Conservation (phyloP, 2,113 vertebrate species). For the Zosterops hypoxanthus region DNA sequence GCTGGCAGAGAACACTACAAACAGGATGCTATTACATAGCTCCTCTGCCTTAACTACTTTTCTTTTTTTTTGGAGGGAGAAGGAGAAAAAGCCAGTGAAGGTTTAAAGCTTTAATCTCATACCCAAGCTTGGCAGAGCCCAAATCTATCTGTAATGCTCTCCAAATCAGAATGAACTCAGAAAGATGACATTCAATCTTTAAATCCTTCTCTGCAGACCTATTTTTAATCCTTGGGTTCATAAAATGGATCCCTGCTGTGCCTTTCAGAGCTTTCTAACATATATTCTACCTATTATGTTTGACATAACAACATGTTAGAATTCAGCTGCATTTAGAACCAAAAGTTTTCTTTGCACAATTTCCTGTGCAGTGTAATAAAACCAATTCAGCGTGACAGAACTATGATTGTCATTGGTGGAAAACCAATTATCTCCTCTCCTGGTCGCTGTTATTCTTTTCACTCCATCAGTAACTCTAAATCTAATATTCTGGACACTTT, state of each 20-base stretch:
- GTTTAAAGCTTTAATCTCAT: constrained; percentile 60
- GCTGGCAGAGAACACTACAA: neutral
- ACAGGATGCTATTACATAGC: neutral
- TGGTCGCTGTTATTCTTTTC: neutral
- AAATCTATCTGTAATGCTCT: constrained; percentile 57
- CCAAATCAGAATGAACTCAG: constrained; percentile 56
- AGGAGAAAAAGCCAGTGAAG: neutral
- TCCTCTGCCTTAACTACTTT: neutral
- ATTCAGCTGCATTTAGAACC: neutral
- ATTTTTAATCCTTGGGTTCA: constrained; percentile 60
- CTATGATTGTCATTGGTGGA: neutral
- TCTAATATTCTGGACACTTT: neutral
- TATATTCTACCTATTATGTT: neutral
- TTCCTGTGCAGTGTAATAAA: neutral
- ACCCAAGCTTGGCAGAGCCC: constrained; percentile 18
- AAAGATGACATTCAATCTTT: constrained; percentile 55
- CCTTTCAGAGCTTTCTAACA: constrained; percentile 33
- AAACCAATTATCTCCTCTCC: neutral
- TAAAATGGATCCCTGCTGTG: constrained; percentile 15
- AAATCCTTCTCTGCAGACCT: constrained; percentile 59
- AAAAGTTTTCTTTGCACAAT: neutral
- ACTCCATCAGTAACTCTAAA: neutral
- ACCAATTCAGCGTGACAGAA: constrained; percentile 11
- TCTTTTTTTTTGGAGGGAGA: neutral
- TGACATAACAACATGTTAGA: neutral